Conservation (phyloP, 2,797 vertebrate genomes). For the Threskiornis aethiopicus region DNA sequence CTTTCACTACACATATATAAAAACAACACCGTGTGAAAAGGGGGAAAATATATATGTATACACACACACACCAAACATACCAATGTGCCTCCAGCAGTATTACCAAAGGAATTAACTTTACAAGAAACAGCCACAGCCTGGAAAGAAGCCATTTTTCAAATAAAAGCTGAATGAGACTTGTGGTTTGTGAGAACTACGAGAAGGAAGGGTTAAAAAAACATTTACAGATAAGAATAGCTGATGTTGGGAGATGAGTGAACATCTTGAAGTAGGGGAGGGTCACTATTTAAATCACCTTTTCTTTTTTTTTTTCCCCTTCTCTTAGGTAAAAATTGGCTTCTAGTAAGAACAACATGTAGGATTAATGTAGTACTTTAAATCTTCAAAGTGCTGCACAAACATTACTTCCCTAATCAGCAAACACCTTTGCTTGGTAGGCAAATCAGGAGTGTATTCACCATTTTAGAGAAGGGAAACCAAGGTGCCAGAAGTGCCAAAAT, state of each 20-base stretch:
- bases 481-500: not conserved
- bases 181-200: slow-evolving; percentile 48
- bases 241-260: slow-evolving; percentile 40
- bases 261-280: slow-evolving; percentile 50
- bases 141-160: slow-evolving; percentile 43
- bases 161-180: slow-evolving; percentile 60
- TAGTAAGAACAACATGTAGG: not conserved
- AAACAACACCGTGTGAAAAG: slow-evolving; percentile 68
- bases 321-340: slow-evolving; percentile 30
- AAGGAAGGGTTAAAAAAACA: slow-evolving; percentile 67
- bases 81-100: slow-evolving; percentile 52
- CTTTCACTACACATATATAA: slow-evolving; percentile 44
- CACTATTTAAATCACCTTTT: slow-evolving; percentile 10
- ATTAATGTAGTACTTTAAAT: slow-evolving; percentile 44
- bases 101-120: slow-evolving; percentile 61
- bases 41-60: slow-evolving; percentile 44
- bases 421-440: slow-evolving; percentile 34
- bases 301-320: not conserved
- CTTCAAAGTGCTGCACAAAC: slow-evolving; percentile 54
- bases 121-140: slow-evolving; percentile 55
- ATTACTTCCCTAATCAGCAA: slow-evolving; percentile 37
- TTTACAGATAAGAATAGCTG: slow-evolving; percentile 56
- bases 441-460: not conserved
- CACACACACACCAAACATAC: slow-evolving; percentile 54
- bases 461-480: not conserved